Percentiles rank a stretch among this genome's conserved stretches.
phyloP scores from a whole-genome alignment of 2,888 invertebrate genomes.

The Drosophila heteroneura region DNA sequence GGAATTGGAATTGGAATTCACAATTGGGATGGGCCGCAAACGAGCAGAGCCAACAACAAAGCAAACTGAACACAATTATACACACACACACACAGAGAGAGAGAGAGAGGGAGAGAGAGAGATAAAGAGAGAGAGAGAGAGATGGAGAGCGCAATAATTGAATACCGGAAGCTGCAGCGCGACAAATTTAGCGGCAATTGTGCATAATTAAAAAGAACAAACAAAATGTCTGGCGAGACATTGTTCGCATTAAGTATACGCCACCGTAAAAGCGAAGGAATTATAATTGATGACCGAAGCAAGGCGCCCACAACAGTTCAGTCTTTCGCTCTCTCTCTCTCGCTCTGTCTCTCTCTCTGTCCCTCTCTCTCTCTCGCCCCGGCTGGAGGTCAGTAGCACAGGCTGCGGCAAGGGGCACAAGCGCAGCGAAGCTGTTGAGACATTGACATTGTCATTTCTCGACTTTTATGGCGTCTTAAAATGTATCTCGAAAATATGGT shows the following conservation, averaged over 20 bases:
- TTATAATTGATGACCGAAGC: constrained; percentile 63
- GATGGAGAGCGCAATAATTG: constrained; percentile 21
- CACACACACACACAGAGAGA: neutral
- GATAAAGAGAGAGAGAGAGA: neutral
- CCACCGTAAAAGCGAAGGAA: constrained; percentile 66
- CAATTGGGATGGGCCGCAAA: constrained; percentile 14
- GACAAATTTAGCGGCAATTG: constrained; percentile 73
- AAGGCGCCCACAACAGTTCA: constrained; percentile 31
- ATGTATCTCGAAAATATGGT: constrained; percentile 66
- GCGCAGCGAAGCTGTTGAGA: constrained; percentile 44
- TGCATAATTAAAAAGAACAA: constrained; percentile 60
- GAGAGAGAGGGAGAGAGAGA: neutral
- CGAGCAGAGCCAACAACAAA: constrained; percentile 8
- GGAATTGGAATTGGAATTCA: constrained; percentile 17
- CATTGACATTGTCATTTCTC: constrained; percentile 79
- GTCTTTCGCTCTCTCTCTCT: neutral
- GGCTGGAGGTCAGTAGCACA: constrained; percentile 78
- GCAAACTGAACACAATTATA: constrained; percentile 1
- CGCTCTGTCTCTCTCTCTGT: neutral
- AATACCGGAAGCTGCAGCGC: constrained; percentile 70
- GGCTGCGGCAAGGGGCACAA: constrained; percentile 20
- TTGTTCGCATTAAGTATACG: constrained; percentile 70
- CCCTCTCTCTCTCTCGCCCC: constrained; percentile 3
- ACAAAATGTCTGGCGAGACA: constrained; percentile 42
- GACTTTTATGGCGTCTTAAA: constrained; percentile 81